These are phyloP conservation scores for Diorhabda carinulata DNA, from an alignment of 1,140 invertebrate species.

Conservation along the genomic window DNA sequence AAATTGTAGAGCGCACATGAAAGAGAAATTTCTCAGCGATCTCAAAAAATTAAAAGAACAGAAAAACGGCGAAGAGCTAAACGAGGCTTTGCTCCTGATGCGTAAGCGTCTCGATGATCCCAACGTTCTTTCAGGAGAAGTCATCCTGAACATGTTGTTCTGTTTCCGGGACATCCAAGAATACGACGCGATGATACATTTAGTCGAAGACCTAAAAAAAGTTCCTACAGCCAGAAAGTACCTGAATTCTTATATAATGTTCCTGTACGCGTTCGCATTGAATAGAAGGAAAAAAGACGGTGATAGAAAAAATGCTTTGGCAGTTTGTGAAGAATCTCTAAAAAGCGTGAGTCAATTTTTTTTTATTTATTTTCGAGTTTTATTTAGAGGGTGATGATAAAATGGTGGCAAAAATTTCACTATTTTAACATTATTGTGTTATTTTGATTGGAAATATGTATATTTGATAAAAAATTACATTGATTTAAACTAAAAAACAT, in stretches of 20 bases:
- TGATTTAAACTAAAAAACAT: too few relatives aligned
- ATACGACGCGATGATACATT: conserved; percentile 96
- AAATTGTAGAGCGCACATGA: conserved; percentile 82
- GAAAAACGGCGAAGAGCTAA: conserved; percentile 81
- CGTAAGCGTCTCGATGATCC: conserved; percentile 92
- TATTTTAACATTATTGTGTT: too few relatives aligned
- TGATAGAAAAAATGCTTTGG: conserved; percentile 89
- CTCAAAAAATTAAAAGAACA: conserved; percentile 88
- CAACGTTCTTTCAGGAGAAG: conserved; percentile 91
- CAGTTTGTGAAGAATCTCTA: conserved; percentile 85
- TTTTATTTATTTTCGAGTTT: too few relatives aligned
- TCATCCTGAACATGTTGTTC: conserved; percentile 87
- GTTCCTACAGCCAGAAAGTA: conserved; percentile 88
- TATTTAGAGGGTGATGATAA: too few relatives aligned
- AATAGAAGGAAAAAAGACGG: conserved; percentile 92
- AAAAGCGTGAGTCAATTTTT: conserved; percentile 55
- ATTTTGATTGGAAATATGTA: too few relatives aligned
- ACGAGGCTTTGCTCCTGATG: conserved; percentile 83
- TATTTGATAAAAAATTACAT: too few relatives aligned
- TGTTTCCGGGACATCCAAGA: conserved; percentile 92
- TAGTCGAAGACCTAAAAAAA: conserved; percentile 93
- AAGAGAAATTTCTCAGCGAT: conserved; percentile 96
- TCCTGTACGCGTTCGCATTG: conserved; percentile 94
- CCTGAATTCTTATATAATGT: conserved; percentile 85
- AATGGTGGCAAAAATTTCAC: too few relatives aligned